These are phyloP conservation scores for Ailurus styani DNA, from an alignment of 2,113 vertebrate species.

Conservation along the genomic window DNA sequence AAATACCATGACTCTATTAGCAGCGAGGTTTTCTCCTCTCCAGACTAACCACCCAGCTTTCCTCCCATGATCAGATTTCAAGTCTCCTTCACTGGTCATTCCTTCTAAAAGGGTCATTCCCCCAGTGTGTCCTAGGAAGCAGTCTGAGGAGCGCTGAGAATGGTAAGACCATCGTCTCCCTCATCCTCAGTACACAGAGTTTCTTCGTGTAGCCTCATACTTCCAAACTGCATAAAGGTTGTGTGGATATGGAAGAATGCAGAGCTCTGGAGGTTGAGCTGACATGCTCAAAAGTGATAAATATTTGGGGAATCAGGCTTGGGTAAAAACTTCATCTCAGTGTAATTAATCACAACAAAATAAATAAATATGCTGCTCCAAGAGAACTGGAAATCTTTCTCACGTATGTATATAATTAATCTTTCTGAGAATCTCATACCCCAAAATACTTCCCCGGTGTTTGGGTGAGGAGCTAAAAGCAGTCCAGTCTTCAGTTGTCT, in stretches of 20 bases:
- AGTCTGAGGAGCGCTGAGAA: background rate
- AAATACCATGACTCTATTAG: background rate
- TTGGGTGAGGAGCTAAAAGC: background rate
- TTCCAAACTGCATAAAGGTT: too few species aligned
- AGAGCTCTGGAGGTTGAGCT: background rate
- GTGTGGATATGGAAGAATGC: background rate
- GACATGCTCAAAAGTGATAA: background rate
- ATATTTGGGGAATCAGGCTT: background rate
- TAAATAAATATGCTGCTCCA: background rate
- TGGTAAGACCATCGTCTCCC: background rate
- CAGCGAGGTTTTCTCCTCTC: background rate
- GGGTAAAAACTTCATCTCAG: background rate
- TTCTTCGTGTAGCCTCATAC: background rate
- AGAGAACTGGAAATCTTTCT: constrained; percentile 15
- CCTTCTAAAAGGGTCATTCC: background rate
- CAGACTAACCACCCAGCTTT: background rate
- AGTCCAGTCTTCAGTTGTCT: background rate
- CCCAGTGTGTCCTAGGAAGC: background rate
- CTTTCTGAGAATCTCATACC: background rate
- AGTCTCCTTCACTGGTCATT: background rate
- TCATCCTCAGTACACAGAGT: background rate
- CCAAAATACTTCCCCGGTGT: background rate
- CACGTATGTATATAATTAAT: background rate
- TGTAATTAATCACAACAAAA: constrained; percentile 40
- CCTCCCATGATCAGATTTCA: background rate